Evolutionary conservation across 2,888 invertebrate genomes (phyloP).

Genomic region (Fragum sueziense): DNA sequence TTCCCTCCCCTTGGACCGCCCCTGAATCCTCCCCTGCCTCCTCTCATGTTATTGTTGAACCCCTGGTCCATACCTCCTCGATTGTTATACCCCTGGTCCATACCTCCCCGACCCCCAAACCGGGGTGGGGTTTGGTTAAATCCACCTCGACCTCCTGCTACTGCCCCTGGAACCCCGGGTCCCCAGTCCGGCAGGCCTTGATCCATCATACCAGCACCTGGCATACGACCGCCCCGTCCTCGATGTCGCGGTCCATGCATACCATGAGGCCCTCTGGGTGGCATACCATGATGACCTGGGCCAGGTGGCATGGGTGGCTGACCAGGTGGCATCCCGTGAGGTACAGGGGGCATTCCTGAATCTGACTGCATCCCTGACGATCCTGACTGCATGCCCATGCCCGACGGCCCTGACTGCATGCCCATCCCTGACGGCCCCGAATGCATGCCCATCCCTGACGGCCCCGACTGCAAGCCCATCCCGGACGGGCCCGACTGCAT

Average conservation of each 20-base stretch:
- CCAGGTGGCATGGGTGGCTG: conserved; percentile 8
- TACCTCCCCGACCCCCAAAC: background rate
- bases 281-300: conserved; percentile 7
- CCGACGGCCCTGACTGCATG: conserved; percentile 38
- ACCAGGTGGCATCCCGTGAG: conserved; percentile 20
- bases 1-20: conserved; percentile 18
- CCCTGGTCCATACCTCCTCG: background rate
- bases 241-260: background rate
- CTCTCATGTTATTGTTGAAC: background rate
- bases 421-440: conserved; percentile 33
- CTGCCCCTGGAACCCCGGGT: conserved; percentile 5
- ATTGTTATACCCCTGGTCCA: background rate
- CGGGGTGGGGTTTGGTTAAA: too few species aligned
- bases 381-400: conserved; percentile 16
- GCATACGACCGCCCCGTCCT: background rate
- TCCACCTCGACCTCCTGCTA: conserved; percentile 22
- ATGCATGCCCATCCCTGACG: conserved; percentile 24
- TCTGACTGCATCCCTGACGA: conserved; percentile 2
- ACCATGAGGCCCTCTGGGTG: background rate
- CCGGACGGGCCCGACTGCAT: conserved; percentile 40
- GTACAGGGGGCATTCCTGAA: background rate
- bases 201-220: too few species aligned
- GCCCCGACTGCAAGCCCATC: too few species aligned
- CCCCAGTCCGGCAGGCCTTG: background rate
- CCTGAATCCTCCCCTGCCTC: conserved; percentile 10